Conservation (phyloP, 2,888 invertebrate species). For the Odontothrips loti region DNA sequence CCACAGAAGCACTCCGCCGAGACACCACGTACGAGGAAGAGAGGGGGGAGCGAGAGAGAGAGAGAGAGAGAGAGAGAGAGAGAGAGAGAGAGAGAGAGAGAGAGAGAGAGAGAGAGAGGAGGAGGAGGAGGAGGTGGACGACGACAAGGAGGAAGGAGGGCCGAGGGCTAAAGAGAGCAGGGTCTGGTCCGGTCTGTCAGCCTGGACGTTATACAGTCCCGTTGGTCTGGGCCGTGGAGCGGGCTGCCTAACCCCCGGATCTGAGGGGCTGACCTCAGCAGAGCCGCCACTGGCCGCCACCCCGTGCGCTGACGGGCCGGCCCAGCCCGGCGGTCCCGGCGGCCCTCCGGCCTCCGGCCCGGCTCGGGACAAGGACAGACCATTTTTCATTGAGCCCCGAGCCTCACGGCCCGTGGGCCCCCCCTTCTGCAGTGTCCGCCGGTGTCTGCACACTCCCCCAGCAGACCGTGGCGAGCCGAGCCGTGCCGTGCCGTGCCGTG, state of each 20-base stretch:
- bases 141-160: background rate
- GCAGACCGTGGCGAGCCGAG: too few species aligned
- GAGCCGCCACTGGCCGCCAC: background rate
- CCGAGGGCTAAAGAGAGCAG: background rate
- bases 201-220: conserved; percentile 18
- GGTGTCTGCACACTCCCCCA: background rate
- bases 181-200: background rate
- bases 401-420: background rate
- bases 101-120: background rate
- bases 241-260: background rate
- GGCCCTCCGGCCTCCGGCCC: background rate
- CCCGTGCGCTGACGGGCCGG: background rate
- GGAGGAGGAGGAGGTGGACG: background rate
- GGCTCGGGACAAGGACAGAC: background rate
- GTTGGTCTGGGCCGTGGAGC: background rate
- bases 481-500: too few species aligned
- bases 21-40: background rate
- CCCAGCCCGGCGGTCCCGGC: background rate
- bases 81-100: background rate
- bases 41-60: background rate
- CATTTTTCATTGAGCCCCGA: background rate
- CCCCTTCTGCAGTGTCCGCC: background rate
- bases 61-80: background rate
- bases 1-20: too few species aligned
- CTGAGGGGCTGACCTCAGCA: conserved; percentile 10